A percentile compares a stretch with the other conserved stretches of the same genome.
Evolutionary conservation across 2,797 vertebrate species (phyloP).

Genomic region (Antrozous pallidus): DNA sequence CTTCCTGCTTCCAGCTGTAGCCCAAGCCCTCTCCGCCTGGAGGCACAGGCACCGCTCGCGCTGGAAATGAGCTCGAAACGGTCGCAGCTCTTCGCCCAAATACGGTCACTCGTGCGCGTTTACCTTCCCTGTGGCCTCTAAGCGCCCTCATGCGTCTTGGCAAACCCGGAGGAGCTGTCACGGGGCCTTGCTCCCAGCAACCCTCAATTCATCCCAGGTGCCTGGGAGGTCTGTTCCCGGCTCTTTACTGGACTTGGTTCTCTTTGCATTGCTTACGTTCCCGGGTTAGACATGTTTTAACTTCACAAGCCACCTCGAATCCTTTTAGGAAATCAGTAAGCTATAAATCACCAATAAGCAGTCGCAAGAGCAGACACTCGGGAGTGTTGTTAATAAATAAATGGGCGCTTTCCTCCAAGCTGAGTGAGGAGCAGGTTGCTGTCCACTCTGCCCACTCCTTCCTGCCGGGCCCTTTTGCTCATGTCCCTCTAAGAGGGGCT

Average conservation of each 20-base stretch:
- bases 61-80: background rate
- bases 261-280: slow-evolving; percentile 26
- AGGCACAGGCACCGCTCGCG: background rate
- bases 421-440: background rate
- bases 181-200: background rate
- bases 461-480: background rate
- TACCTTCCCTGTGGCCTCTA: background rate
- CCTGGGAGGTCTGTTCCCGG: background rate
- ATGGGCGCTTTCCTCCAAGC: background rate
- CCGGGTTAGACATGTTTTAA: slow-evolving; percentile 37
- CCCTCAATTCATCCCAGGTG: background rate
- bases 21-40: background rate
- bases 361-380: background rate
- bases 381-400: slow-evolving; percentile 8
- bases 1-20: background rate
- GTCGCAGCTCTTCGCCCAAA: background rate
- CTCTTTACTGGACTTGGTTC: slow-evolving; percentile 19
- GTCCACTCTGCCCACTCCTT: background rate
- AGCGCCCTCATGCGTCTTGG: background rate
- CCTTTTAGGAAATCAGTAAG: slow-evolving; percentile 20
- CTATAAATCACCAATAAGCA: slow-evolving; percentile 31
- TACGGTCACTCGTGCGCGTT: background rate
- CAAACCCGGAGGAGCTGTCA: background rate
- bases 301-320: background rate
- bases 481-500: background rate